These are phyloP conservation scores for Taphrorychus bicolor DNA, from an alignment of 2,888 invertebrate genomes.

Conservation along the genomic window DNA sequence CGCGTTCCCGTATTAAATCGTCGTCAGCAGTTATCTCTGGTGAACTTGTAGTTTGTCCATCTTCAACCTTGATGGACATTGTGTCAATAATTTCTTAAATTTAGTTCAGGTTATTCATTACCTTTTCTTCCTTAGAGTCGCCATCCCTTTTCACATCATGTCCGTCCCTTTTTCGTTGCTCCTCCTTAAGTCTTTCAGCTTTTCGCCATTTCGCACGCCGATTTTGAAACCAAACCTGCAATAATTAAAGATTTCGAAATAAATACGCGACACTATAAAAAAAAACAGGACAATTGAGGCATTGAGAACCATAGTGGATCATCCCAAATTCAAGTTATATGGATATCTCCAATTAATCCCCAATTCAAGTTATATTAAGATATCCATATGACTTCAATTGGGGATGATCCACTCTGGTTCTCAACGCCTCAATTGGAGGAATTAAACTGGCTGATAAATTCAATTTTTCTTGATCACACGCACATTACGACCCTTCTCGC, in stretches of 20 bases:
- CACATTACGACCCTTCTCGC: constrained; percentile 39
- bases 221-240: constrained; percentile 94
- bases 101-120: constrained; percentile 45
- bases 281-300: too few species aligned
- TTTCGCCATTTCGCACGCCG: constrained; percentile 92
- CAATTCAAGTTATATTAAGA: too few species aligned
- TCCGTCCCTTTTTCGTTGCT: constrained; percentile 84
- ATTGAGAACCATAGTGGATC: too few species aligned
- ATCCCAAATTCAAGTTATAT: too few species aligned
- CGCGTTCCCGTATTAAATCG: constrained; percentile 51
- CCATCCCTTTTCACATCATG: constrained; percentile 70
- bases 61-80: constrained; percentile 47
- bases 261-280: too few species aligned
- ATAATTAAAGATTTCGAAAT: not conserved
- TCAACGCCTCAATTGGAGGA: not conserved
- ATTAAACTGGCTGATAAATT: not conserved
- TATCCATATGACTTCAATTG: too few species aligned
- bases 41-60: constrained; percentile 52
- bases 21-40: constrained; percentile 52
- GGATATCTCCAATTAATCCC: too few species aligned
- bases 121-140: constrained; percentile 67
- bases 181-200: constrained; percentile 90
- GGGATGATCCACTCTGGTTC: too few species aligned
- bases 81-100: not conserved
- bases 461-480: constrained; percentile 1